A percentile compares a stretch with the other conserved stretches of the same genome.
Conservation (phyloP, 2,888 invertebrate genomes). For the Folsomia manolachei region DNA sequence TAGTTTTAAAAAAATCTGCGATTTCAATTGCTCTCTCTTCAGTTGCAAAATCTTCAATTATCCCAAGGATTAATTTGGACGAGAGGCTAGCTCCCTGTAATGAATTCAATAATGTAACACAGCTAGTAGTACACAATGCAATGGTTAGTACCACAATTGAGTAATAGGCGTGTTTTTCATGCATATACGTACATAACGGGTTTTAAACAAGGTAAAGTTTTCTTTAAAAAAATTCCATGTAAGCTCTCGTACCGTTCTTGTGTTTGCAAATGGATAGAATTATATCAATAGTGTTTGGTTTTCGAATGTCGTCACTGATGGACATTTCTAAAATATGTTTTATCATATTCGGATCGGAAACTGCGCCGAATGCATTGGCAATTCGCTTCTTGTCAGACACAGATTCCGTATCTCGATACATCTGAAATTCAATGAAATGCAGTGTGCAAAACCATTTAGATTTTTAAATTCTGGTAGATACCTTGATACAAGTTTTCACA, state of each 20-base stretch:
- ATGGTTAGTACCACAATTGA: not conserved
- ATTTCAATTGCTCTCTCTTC: constrained; percentile 56
- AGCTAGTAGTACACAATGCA: not conserved
- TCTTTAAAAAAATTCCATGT: constrained; percentile 89
- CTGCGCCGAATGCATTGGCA: constrained; percentile 76
- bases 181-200: constrained; percentile 22
- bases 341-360: constrained; percentile 68
- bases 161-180: not conserved
- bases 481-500: constrained; percentile 23
- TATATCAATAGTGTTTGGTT: constrained; percentile 86
- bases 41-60: constrained; percentile 56
- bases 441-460: not conserved
- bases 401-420: constrained; percentile 79
- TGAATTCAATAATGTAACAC: not conserved
- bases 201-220: constrained; percentile 55
- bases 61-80: constrained; percentile 54
- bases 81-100: constrained; percentile 50
- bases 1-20: constrained; percentile 55
- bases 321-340: constrained; percentile 75
- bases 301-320: constrained; percentile 82
- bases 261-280: constrained; percentile 80
- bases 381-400: constrained; percentile 93
- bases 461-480: constrained; percentile 4
- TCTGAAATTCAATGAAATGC: constrained; percentile 48
- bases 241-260: constrained; percentile 74